phyloP scores from a whole-genome alignment of 2,888 invertebrate genomes.

The Cantharis nigra region DNA sequence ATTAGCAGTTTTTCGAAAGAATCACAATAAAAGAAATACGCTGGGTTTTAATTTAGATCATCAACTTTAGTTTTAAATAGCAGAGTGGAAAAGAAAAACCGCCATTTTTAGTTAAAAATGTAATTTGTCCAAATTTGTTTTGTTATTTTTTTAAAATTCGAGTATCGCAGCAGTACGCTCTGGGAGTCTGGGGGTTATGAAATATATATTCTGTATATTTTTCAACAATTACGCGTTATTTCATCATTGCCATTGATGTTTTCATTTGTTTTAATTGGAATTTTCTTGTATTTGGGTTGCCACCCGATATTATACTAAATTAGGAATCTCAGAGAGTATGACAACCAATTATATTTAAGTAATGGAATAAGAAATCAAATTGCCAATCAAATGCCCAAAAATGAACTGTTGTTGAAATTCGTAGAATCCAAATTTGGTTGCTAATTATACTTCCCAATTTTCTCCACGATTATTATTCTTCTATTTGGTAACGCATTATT shows the following conservation, averaged over 20 bases:
- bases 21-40: background rate
- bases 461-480: background rate
- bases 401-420: background rate
- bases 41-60: background rate
- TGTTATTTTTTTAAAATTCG: too few relatives aligned
- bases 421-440: background rate
- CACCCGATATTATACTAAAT: background rate
- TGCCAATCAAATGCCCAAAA: background rate
- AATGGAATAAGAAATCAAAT: too few relatives aligned
- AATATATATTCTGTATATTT: too few relatives aligned
- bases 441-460: background rate
- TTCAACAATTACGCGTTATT: too few relatives aligned
- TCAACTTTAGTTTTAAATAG: background rate
- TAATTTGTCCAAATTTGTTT: too few relatives aligned
- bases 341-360: background rate
- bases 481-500: background rate
- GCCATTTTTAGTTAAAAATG: too few relatives aligned
- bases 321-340: background rate
- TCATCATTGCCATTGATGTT: too few relatives aligned
- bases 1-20: constrained; percentile 1
- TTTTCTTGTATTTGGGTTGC: too few relatives aligned
- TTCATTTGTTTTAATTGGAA: too few relatives aligned
- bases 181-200: too few relatives aligned
- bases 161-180: too few relatives aligned
- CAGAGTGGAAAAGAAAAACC: background rate